Base-by-base conservation (phyloP, 2,797 vertebrate species). In the Lacerta bilineata region DNA sequence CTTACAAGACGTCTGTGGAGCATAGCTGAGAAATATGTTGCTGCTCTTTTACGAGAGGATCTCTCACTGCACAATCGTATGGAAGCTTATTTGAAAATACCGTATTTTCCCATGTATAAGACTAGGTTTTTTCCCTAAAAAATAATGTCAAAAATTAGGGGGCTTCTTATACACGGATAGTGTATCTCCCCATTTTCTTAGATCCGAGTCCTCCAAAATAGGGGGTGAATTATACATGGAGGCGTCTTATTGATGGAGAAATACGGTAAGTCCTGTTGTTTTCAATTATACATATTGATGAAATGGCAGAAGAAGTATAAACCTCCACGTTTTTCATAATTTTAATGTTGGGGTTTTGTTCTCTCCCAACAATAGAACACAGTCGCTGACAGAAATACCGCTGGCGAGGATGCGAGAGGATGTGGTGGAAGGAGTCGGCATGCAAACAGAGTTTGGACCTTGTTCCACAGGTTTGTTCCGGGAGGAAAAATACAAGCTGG, bases 371-470 rank as follows among this genome's bases (percentile, higher is more conserved):
- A 3, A 27, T 87, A 97, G 96, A 95, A 91, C 93, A 9, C 17
- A 89, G 93, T 68, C 95, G 93, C 81, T 97, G 96, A 96, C 91
- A 85, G 0, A 97, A 94, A 75, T 94, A 88, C 71, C 85, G 91
- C 77, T 95, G 93, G 91, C 72, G 90, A 1, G 66, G 13, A 76
- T 36, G 3, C 15, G 59, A 76, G n/a, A 82, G 27, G 2, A 55
- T 68, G n/a, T 27, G 33, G 15, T 4, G 1, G 59, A 75, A 85
- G 81, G 36, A 10, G n/a, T 29, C 0, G 15, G 43, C 4, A 3
- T 66, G 20, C 27, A 78, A 33, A 17, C 61, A 10, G 33, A 33
- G 17, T 18, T 20, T 39, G 17, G n/a, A 41, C 23, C 8, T 59
- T 43, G 15, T 20, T 17, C 36, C n/a, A 13, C n/a, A 11, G 55